Base-by-base conservation (phyloP, 2,797 vertebrate species). In the Perodicticus potto region DNA sequence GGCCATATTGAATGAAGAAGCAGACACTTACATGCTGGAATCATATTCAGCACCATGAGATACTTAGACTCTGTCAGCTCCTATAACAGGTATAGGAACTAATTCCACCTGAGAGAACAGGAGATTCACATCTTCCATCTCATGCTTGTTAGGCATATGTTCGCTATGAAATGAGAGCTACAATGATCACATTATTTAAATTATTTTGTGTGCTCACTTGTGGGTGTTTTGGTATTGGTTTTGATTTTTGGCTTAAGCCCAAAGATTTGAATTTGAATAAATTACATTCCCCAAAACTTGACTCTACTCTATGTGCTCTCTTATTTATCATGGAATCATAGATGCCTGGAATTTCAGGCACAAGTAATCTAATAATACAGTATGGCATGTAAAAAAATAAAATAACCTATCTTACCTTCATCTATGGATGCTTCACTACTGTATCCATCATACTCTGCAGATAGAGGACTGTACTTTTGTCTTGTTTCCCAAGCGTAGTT, bases 361-460 rank as follows among this genome's bases (percentile, higher is more conserved):
- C 43, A 82, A 78, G 61, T 59, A 65, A 70, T 57, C 34, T 69
- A 55, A 87, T 34, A 45, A 23, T 34, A 59, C 0, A 81, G 34
- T 6, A 20, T 70, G 2, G 37, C 27, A 73, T 27, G 45, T 81
- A n/a, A 77, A 85, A 89, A 76, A 53, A 78, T 19, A 25, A 69
- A 91, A 29, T 11, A 45, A 70, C 9, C 86, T 78, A 88, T 98
- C 99, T 98, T 99, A 99, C 99, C 99, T 93, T 99, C 99, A 70
- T 99, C 99, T 55, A 99, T 98, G 6, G 99, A 99, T 70, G 99
- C 99, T 95, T 99, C 99, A 83, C 99, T 99, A 98, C 99, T 99
- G 98, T 99, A 99, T 49, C 99, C 99, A 72, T 99, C 99, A 93
- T 99, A 99, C 94, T 99, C 99, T 17, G 99, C 99, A 43, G 99